Evolutionary conservation across 2,888 invertebrate species (phyloP).

Genomic region (Chaetogeoica ovagalla): DNA sequence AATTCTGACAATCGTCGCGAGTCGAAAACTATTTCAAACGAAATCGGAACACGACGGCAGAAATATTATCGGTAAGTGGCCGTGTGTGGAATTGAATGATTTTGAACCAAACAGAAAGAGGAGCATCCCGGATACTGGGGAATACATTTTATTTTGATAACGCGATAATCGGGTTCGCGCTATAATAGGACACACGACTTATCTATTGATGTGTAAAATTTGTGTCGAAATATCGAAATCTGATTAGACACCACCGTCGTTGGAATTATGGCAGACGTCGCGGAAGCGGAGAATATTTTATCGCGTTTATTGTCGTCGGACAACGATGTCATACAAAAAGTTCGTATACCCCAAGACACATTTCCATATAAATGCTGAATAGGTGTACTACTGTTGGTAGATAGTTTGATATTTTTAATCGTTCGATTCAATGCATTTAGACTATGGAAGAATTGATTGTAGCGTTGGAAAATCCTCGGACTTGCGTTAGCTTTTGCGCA

Average conservation of each 20-base stretch:
- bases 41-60: too few relatives aligned
- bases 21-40: too few relatives aligned
- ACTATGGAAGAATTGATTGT: constrained; percentile 28
- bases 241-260: not conserved
- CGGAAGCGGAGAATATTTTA: constrained; percentile 21
- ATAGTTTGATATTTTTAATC: not conserved
- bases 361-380: too few relatives aligned
- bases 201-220: not conserved
- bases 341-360: not conserved
- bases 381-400: not conserved
- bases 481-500: constrained; percentile 27
- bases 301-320: constrained; percentile 20
- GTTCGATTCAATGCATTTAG: not conserved
- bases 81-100: too few relatives aligned
- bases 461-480: constrained; percentile 35
- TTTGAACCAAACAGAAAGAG: too few relatives aligned
- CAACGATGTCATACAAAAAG: constrained; percentile 33
- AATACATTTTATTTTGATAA: too few relatives aligned
- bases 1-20: too few relatives aligned
- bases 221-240: not conserved
- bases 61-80: too few relatives aligned
- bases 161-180: too few relatives aligned
- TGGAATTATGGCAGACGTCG: not conserved
- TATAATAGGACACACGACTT: too few relatives aligned
- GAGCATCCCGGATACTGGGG: too few relatives aligned